Evolutionary conservation across 2,113 vertebrate genomes (phyloP), one percentile per base, ranked within the genome.

Genomic region (Synchiropus splendidus): DNA sequence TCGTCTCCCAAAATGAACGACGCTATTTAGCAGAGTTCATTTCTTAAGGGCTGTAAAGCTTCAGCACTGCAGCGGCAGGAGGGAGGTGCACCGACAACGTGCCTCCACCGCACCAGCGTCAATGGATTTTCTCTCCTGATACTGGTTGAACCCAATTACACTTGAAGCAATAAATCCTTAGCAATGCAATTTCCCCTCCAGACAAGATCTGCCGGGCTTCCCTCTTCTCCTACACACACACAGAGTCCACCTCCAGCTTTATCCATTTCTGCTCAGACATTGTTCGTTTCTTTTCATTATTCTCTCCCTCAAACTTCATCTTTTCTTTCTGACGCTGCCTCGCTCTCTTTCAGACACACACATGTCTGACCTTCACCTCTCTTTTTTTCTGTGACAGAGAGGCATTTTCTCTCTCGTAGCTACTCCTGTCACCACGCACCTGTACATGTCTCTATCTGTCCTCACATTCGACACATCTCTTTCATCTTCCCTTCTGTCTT

Each of bases 61-160:
- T 18, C 34, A 48, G 30, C 4, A 44, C 34, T 31, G 39, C 35
- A 39, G 44, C 42, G 47, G 31, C 27, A 45, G 53, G 15, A 33
- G 55, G 44, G 14, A 39, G 45, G 57, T 33, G 38, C 53, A 59
- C 53, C 56, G 54, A 58, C 68, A 51, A 36, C 21, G 31, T 33
- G 56, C 56, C 70, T 60, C 51, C 17, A 18, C 44, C 39, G 50
- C 57, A 54, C 48, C 18, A 35, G 42, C 37, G 54, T 70, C 52
- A 44, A 73, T 80, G 67, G 76, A 74, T 83, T 84, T 80, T 77
- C 71, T 81, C 70, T 63, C 72, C 54, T 54, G 70, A 70, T 15
- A 56, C 62, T 67, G 72, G 77, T 79, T 84, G 79, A 84, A 82
- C 79, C 75, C 80, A 82, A 83, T 86, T 85, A 84, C 75, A 79